phyloP scores from a whole-genome alignment of 2,797 vertebrate species.

The Lates japonicus region DNA sequence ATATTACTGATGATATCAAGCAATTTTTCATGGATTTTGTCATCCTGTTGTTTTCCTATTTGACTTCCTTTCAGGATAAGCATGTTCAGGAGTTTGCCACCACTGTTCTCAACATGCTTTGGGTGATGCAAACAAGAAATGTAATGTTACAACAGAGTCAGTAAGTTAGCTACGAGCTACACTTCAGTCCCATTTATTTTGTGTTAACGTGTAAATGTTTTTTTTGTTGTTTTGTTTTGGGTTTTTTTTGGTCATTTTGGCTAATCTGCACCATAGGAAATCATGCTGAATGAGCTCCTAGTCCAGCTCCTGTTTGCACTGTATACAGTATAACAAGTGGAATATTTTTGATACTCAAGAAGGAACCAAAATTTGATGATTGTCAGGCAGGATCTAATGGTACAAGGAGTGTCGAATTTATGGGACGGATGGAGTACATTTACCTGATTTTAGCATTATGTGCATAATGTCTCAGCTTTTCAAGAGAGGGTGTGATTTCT shows the following conservation, averaged over 20 bases:
- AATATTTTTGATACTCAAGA: not conserved
- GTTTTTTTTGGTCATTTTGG: no score
- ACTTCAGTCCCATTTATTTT: not conserved
- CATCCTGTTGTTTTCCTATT: not conserved
- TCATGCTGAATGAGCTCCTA: not conserved
- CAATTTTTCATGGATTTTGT: no score
- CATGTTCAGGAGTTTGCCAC: not conserved
- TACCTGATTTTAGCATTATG: slow-evolving; percentile 3
- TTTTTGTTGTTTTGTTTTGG: not conserved
- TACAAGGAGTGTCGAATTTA: not conserved
- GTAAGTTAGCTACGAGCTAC: not conserved
- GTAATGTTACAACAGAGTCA: not conserved
- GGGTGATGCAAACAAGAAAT: not conserved
- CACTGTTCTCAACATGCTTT: not conserved
- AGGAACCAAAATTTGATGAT: not conserved
- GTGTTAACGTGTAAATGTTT: not conserved
- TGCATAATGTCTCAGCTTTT: slow-evolving; percentile 1
- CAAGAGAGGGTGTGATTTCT: slow-evolving; percentile 12
- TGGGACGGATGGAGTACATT: not conserved
- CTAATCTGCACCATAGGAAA: not conserved
- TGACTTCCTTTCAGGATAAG: not conserved
- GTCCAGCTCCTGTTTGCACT: not conserved
- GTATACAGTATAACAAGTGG: not conserved
- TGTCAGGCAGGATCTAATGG: not conserved
- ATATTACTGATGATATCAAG: no score